Evolutionary conservation across 2,888 invertebrate species (phyloP).

Genomic region (Deilephila porcellus): DNA sequence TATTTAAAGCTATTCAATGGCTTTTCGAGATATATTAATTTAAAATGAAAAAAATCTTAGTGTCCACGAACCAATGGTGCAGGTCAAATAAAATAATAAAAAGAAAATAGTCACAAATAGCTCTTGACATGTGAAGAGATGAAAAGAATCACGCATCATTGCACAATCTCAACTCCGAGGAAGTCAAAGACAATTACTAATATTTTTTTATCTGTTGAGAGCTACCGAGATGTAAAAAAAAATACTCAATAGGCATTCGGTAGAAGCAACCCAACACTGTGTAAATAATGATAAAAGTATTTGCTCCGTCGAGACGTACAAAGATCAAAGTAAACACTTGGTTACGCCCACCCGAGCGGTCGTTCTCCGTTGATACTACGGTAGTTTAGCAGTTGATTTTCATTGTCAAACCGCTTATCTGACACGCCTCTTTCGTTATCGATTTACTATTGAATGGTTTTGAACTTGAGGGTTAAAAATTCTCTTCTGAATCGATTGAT

Average conservation of each 20-base stretch:
- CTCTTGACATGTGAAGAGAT: slow-evolving; percentile 25
- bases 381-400: slow-evolving; percentile 53
- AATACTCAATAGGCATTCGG: slow-evolving; percentile 66
- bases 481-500: too few relatives aligned
- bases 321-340: slow-evolving; percentile 78
- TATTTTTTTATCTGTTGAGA: slow-evolving; percentile 60
- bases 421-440: slow-evolving; percentile 16
- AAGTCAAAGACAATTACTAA: slow-evolving; percentile 58
- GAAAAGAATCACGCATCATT: slow-evolving; percentile 38
- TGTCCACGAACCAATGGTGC: background rate
- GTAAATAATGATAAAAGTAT: slow-evolving; percentile 82
- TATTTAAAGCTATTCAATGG: slow-evolving; percentile 31
- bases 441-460: background rate
- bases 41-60: background rate
- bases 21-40: slow-evolving; percentile 29
- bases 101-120: background rate
- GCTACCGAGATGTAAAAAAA: slow-evolving; percentile 59
- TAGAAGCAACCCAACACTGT: slow-evolving; percentile 75
- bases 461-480: background rate
- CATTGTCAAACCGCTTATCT: slow-evolving; percentile 37
- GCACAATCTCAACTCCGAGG: slow-evolving; percentile 28
- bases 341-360: slow-evolving; percentile 68
- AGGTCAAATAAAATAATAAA: background rate
- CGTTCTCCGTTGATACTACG: slow-evolving; percentile 61
- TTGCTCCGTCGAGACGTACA: slow-evolving; percentile 76